phyloP scores from a whole-genome alignment of 1,140 invertebrate species.

The Stegodyphus mimosarum region DNA sequence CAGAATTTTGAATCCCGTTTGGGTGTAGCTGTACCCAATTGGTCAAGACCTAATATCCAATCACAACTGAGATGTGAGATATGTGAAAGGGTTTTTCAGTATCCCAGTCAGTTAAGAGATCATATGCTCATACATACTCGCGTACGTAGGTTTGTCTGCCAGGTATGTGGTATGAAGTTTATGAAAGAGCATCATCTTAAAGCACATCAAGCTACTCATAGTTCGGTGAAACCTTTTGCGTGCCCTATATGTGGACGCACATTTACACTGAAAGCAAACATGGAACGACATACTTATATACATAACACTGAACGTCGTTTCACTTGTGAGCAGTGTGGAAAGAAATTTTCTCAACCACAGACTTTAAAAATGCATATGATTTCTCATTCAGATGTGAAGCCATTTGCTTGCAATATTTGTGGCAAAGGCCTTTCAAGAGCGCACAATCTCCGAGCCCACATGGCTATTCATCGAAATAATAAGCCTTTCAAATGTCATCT shows the following conservation, averaged over 20 bases:
- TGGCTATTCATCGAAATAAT: constrained; percentile 64
- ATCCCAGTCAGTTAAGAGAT: constrained; percentile 62
- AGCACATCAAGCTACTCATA: constrained; percentile 62
- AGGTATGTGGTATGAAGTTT: constrained; percentile 62
- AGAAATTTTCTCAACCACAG: constrained; percentile 74
- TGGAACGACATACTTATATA: constrained; percentile 71
- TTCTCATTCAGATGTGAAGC: constrained; percentile 69
- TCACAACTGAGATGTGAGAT: constrained; percentile 59
- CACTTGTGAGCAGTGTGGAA: constrained; percentile 71
- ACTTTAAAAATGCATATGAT: constrained; percentile 72
- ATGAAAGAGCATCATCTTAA: constrained; percentile 63
- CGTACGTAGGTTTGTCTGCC: constrained; percentile 60
- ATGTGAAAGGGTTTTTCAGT: constrained; percentile 60
- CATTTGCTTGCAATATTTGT: constrained; percentile 69
- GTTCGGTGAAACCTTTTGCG: constrained; percentile 64
- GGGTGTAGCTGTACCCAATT: constrained; percentile 41
- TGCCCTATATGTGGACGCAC: constrained; percentile 66
- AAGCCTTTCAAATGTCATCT: constrained; percentile 65
- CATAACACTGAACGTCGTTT: constrained; percentile 72
- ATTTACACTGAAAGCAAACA: constrained; percentile 65
- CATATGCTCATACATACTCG: constrained; percentile 62
- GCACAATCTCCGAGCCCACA: constrained; percentile 65
- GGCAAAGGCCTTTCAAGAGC: constrained; percentile 66
- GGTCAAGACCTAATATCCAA: constrained; percentile 43
- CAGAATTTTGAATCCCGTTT: constrained; percentile 52